These are phyloP conservation scores for Zaprionus capensis DNA, from an alignment of 1,140 invertebrate genomes.

Conservation along the genomic window DNA sequence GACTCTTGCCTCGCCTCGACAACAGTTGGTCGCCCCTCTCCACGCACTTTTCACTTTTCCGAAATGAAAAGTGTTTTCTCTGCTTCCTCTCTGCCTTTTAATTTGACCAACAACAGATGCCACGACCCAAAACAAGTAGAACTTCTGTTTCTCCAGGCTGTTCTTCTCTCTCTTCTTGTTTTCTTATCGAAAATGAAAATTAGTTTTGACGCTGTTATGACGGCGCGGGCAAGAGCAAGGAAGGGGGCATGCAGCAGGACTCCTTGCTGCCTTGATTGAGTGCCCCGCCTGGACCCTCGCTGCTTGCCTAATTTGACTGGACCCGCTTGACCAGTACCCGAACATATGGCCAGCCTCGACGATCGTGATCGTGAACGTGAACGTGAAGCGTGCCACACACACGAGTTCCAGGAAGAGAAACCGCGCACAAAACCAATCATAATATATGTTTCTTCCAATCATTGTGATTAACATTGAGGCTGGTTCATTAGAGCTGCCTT, in stretches of 20 bases:
- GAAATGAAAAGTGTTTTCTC: conserved; percentile 77
- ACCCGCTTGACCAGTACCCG: conserved; percentile 44
- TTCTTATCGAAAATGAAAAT: conserved; percentile 70
- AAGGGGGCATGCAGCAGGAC: not conserved
- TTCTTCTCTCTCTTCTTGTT: conserved; percentile 30
- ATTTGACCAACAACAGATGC: conserved; percentile 67
- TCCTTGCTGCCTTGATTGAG: conserved; percentile 63
- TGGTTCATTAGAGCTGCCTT: conserved; percentile 25
- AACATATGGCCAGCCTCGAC: conserved; percentile 48
- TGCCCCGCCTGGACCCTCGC: conserved; percentile 25
- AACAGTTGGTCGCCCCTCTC: conserved; percentile 69
- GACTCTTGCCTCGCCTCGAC: conserved; percentile 2
- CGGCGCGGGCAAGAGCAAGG: conserved; percentile 31
- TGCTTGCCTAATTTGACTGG: conserved; percentile 42
- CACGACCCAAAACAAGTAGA: not conserved
- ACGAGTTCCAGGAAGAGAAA: conserved; percentile 56
- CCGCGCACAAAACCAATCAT: conserved; percentile 57
- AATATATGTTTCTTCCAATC: conserved; percentile 36
- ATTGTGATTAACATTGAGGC: conserved; percentile 9
- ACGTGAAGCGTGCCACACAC: conserved; percentile 57
- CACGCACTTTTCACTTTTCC: conserved; percentile 64
- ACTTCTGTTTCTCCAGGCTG: not conserved
- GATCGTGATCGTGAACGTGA: not conserved
- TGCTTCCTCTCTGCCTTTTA: conserved; percentile 56
- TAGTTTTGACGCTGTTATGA: conserved; percentile 81